Percentiles rank a stretch among this genome's conserved stretches.
Evolutionary conservation across 2,113 vertebrate species (phyloP).

Genomic region (Cephalopholis sonnerati): DNA sequence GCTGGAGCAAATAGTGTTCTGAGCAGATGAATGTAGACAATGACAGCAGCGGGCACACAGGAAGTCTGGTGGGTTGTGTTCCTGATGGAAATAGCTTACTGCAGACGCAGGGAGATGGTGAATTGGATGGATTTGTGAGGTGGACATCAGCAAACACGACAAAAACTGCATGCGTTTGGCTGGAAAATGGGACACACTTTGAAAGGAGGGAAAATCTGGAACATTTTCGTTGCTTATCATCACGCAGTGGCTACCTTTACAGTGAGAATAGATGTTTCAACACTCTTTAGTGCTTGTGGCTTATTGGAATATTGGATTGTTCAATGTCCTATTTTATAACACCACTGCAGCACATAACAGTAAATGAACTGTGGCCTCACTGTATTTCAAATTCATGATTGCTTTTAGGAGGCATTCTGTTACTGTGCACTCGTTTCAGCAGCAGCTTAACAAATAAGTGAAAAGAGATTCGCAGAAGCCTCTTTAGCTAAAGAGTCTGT

Average conservation of each 20-base stretch:
- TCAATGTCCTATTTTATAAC: conserved; percentile 12
- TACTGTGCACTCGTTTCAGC: background rate
- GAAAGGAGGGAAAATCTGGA: conserved; percentile 4
- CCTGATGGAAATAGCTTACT: conserved; percentile 52
- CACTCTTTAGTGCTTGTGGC: background rate
- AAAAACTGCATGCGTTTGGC: conserved; percentile 20
- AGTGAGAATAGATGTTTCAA: background rate
- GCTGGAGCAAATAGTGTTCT: conserved; percentile 34
- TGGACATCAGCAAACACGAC: conserved; percentile 5
- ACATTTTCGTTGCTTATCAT: conserved; percentile 2
- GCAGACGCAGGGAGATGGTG: conserved; percentile 37
- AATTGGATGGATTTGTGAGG: conserved; percentile 38
- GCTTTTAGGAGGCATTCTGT: background rate
- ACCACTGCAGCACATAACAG: conserved; percentile 7
- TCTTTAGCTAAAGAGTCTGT: conserved; percentile 5
- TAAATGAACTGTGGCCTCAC: background rate
- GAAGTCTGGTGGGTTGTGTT: conserved; percentile 19
- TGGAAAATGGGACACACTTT: conserved; percentile 27
- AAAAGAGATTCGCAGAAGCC: background rate
- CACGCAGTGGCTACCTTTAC: conserved; percentile 1
- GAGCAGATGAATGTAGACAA: conserved; percentile 60
- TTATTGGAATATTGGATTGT: conserved; percentile 27
- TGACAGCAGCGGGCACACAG: conserved; percentile 26
- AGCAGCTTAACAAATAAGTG: conserved; percentile 2
- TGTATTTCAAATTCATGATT: background rate